Percentiles rank a stretch among this genome's conserved stretches.
These are phyloP conservation scores for Tokudaia muenninki DNA, from an alignment of 2,797 vertebrate genomes.

Conservation along the genomic window DNA sequence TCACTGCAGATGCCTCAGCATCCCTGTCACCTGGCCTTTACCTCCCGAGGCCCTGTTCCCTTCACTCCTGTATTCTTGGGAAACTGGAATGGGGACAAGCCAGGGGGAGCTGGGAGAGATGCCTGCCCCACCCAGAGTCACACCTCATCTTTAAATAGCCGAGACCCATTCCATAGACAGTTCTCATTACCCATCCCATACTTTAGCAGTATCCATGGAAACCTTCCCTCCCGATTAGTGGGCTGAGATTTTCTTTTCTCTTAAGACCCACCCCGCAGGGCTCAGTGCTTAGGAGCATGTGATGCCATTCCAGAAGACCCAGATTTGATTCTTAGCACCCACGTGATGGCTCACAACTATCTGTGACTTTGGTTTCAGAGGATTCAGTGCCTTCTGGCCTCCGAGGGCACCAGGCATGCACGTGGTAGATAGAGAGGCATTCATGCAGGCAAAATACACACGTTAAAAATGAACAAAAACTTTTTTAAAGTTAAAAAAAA, in stretches of 20 bases:
- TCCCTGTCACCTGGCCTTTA: background rate
- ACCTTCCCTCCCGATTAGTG: conserved; percentile 13
- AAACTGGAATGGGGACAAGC: conserved; percentile 64
- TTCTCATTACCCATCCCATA: background rate
- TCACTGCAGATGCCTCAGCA: background rate
- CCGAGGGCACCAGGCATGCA: background rate
- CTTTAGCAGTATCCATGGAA: conserved; percentile 3
- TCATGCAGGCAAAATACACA: background rate
- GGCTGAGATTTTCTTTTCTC: conserved; percentile 9
- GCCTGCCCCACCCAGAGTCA: conserved; percentile 35
- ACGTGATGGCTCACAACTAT: background rate
- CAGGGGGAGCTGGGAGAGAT: background rate
- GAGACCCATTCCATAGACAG: background rate
- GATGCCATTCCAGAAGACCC: background rate
- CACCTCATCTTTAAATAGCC: conserved; percentile 47
- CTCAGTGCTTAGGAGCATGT: background rate
- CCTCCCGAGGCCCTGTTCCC: background rate
- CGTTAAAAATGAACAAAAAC: background rate
- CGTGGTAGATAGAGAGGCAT: background rate
- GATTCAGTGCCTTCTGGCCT: background rate
- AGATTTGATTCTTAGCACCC: background rate
- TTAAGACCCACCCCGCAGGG: background rate
- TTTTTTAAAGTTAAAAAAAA: background rate
- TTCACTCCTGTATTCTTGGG: background rate
- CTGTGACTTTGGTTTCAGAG: background rate